A percentile compares a stretch with the other conserved stretches of the same genome.
Evolutionary conservation across 2,797 vertebrate genomes (phyloP).

Genomic region (Mus caroli): DNA sequence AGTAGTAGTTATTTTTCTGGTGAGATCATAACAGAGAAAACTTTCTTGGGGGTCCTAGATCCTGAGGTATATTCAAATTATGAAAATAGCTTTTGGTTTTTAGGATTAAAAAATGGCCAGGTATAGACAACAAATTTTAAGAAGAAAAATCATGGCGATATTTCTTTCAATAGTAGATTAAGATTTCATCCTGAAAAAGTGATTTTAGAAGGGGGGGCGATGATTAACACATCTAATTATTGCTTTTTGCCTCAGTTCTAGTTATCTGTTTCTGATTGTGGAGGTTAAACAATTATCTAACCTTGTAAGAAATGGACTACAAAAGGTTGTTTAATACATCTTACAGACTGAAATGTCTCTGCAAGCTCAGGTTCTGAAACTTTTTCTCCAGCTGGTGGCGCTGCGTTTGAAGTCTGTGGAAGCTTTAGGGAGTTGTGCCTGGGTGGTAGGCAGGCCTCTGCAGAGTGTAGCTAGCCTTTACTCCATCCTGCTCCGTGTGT

Average conservation of each 20-base stretch:
- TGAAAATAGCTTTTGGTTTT: background rate
- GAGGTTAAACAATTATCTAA: background rate
- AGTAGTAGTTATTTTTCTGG: background rate
- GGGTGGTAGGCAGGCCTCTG: background rate
- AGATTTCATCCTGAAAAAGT: background rate
- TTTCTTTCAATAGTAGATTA: slow-evolving; percentile 19
- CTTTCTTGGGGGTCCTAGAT: background rate
- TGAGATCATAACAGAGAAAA: background rate
- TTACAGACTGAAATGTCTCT: background rate
- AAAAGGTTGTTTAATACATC: background rate
- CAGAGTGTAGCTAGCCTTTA: background rate
- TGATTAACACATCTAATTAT: background rate
- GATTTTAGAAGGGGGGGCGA: background rate
- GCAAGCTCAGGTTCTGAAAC: background rate
- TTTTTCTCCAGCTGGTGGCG: background rate
- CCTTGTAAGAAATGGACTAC: background rate
- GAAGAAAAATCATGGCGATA: background rate
- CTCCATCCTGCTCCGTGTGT: background rate
- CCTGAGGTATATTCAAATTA: background rate
- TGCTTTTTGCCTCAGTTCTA: background rate
- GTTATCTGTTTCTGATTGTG: background rate
- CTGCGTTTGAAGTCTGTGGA: background rate
- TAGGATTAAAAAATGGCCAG: slow-evolving; percentile 37
- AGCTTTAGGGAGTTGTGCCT: background rate
- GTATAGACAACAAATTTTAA: slow-evolving; percentile 48